Conservation (phyloP, 2,888 invertebrate genomes). For the Neria commutata region DNA sequence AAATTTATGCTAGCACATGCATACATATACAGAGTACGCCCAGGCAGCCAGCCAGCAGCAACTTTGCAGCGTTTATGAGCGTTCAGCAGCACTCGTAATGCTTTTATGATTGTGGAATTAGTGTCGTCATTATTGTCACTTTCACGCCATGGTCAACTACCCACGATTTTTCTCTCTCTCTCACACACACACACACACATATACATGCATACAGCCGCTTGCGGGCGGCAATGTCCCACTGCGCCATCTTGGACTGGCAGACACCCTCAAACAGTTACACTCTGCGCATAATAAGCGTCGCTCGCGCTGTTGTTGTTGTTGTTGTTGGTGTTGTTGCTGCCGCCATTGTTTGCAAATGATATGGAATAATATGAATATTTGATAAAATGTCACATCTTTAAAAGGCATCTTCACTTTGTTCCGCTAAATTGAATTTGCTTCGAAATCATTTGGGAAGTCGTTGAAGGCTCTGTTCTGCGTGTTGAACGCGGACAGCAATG, state of each 20-base stretch:
- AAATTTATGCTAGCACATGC: background rate
- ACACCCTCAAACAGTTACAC: background rate
- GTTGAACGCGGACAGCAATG: too few species aligned
- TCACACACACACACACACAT: background rate
- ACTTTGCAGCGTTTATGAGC: background rate
- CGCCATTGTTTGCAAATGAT: too few species aligned
- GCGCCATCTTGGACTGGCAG: too few species aligned
- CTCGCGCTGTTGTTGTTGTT: background rate
- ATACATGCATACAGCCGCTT: background rate
- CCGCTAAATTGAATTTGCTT: too few species aligned
- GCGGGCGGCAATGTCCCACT: too few species aligned
- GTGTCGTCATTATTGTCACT: conserved; percentile 16
- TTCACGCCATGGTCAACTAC: background rate
- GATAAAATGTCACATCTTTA: too few species aligned
- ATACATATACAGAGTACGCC: background rate
- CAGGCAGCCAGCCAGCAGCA: background rate
- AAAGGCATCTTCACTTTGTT: too few species aligned
- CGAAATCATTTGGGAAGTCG: too few species aligned
- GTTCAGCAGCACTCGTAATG: conserved; percentile 2
- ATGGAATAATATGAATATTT: too few species aligned
- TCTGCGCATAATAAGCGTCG: background rate
- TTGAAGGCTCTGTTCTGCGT: too few species aligned
- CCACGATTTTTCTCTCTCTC: background rate
- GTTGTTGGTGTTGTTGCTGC: background rate
- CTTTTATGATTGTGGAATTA: conserved; percentile 15